These are phyloP conservation scores for Anguilla anguilla DNA, from an alignment of 2,797 vertebrate species.

Conservation along the genomic window DNA sequence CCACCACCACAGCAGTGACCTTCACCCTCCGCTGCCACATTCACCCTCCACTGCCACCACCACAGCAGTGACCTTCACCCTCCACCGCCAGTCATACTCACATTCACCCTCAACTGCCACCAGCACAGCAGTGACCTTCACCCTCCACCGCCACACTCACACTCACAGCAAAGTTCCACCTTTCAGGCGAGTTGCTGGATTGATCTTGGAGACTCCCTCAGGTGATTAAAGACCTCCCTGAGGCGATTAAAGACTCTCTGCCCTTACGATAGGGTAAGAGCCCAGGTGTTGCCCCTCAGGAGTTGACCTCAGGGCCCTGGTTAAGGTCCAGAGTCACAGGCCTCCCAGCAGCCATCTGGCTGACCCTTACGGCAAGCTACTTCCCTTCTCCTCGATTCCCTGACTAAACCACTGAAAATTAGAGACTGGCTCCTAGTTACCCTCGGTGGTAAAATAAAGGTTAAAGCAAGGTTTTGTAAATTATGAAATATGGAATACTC, in stretches of 20 bases:
- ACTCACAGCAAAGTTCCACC: background rate
- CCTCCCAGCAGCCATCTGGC: too few relatives aligned
- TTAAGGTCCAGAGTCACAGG: background rate
- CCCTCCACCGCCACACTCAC: background rate
- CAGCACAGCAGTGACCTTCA: too few relatives aligned
- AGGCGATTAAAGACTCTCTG: background rate
- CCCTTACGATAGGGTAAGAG: background rate
- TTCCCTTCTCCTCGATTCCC: background rate
- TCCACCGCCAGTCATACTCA: too few relatives aligned
- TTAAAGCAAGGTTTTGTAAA: background rate
- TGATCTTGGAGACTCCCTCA: background rate
- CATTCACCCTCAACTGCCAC: too few relatives aligned
- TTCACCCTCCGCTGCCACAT: too few relatives aligned
- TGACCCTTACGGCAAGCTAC: too few relatives aligned
- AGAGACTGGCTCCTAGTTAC: background rate
- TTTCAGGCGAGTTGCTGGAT: background rate
- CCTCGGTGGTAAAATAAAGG: background rate
- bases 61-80: too few relatives aligned
- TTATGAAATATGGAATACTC: background rate
- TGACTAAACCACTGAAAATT: background rate
- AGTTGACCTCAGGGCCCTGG: background rate
- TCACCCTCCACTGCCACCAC: background rate
- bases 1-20: too few relatives aligned
- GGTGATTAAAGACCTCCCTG: background rate
- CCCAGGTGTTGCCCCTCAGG: background rate